phyloP scores from a whole-genome alignment of 2,113 vertebrate species.

The Calonectris borealis region DNA sequence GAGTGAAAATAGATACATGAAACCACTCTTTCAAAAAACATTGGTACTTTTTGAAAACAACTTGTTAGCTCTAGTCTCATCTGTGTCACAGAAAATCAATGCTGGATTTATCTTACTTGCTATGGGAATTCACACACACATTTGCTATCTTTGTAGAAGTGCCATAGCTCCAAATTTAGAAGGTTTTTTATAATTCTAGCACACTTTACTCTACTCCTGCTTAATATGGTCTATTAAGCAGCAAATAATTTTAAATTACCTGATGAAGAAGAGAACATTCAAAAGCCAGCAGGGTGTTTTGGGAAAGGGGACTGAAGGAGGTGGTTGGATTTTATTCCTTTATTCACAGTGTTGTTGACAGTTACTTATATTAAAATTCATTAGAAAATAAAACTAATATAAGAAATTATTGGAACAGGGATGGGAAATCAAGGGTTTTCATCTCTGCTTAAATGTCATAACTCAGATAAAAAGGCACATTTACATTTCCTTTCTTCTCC shows the following conservation, averaged over 20 bases:
- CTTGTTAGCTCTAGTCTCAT: neutral
- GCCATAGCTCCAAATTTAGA: neutral
- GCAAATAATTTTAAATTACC: neutral
- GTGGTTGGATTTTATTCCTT: neutral
- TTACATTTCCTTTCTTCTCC: neutral
- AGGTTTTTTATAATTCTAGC: neutral
- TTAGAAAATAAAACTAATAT: neutral
- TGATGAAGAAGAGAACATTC: neutral
- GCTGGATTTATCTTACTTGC: neutral
- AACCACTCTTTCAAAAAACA: neutral
- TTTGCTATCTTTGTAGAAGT: neutral
- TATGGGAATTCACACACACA: neutral
- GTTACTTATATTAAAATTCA: neutral
- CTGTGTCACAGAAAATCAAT: neutral
- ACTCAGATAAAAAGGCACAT: neutral
- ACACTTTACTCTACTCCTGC: neutral
- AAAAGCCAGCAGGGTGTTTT: neutral
- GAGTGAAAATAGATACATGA: neutral
- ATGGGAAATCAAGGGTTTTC: neutral
- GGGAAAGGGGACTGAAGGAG: neutral
- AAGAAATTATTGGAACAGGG: neutral
- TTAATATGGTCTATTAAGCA: neutral
- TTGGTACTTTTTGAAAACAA: neutral
- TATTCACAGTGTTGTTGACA: neutral
- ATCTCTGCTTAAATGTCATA: neutral